Evolutionary conservation across 2,113 vertebrate genomes (phyloP), one percentile per base, ranked within the genome.

Genomic region (Podiceps cristatus): DNA sequence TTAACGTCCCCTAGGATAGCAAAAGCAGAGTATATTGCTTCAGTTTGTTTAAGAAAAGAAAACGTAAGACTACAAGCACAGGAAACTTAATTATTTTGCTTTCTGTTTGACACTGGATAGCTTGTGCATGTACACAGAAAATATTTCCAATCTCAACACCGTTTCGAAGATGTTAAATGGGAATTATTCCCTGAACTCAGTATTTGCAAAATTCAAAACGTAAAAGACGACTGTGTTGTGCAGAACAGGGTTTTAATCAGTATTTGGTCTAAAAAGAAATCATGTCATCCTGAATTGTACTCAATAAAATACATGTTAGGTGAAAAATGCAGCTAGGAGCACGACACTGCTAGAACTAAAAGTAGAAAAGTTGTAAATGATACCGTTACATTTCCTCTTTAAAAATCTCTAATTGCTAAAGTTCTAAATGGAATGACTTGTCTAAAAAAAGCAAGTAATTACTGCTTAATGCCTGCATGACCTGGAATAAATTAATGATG

Each of bases 361-460:
- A 90, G 50, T 4, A 85, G 52, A 89, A 88, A 86, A 56, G 6
- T 66, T 77, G 66, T 56, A 92, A 94, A 87, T 4, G 2, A 85
- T 40, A 44, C 64, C 85, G 92, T 90, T 93, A 85, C 67, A 91
- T 91, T 95, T 92, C 11, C 59, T 78, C 37, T 96, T 79, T 55
- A 47, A 87, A 93, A 90, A 84, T 73, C 67, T 78, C 63, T 75
- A 82, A 84, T 93, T 91, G 18, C 37, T 86, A 8, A 9, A 55
- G 29, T 67, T 95, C 53, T 91, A 93, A 93, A 81, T 23, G 3
- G 27, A 94, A 78, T 45, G 10, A 83, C 60, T 89, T 95, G 45
- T 92, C 88, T 88, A 91, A 95, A 74, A 59, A 95, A 97, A 91
- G 53, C 45, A 96, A 89, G 73, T 83, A 92, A 95, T 96, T 96